phyloP scores from a whole-genome alignment of 2,113 vertebrate species.

The Ancistrus triradiatus region DNA sequence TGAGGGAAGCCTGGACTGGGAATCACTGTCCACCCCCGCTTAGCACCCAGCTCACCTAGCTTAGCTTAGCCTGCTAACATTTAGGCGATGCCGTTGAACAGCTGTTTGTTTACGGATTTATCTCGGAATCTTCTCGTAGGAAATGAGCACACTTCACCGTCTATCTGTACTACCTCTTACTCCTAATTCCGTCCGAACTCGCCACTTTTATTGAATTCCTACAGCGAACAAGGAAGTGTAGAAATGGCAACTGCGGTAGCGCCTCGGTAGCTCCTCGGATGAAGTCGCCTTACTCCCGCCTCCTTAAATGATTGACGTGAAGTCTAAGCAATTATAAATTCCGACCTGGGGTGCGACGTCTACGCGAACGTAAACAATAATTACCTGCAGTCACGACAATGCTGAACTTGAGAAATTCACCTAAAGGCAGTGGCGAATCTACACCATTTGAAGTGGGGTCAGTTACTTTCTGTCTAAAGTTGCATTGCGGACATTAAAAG shows the following conservation, averaged over 20 bases:
- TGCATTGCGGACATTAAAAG: too few relatives aligned
- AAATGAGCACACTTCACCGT: too few relatives aligned
- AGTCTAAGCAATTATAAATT: neutral
- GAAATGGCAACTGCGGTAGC: neutral
- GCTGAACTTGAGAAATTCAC: neutral
- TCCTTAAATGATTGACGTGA: neutral
- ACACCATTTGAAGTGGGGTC: too few relatives aligned
- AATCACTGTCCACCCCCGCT: constrained; percentile 25
- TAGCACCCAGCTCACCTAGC: constrained; percentile 5
- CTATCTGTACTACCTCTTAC: too few relatives aligned
- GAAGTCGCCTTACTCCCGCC: constrained; percentile 17
- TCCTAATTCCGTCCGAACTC: neutral
- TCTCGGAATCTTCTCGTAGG: neutral
- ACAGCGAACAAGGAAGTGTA: constrained; percentile 14
- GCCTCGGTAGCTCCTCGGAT: constrained; percentile 6
- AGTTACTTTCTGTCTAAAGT: too few relatives aligned
- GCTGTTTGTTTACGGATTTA: too few relatives aligned
- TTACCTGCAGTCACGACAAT: constrained; percentile 10
- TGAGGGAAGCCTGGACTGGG: neutral
- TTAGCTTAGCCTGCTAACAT: neutral
- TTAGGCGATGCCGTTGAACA: neutral
- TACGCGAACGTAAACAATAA: constrained; percentile 9
- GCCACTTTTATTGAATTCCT: neutral
- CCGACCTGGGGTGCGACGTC: neutral
- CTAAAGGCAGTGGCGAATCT: too few relatives aligned